Evolutionary conservation across 2,113 vertebrate genomes (phyloP).

Genomic region (Tragelaphus imberbis): DNA sequence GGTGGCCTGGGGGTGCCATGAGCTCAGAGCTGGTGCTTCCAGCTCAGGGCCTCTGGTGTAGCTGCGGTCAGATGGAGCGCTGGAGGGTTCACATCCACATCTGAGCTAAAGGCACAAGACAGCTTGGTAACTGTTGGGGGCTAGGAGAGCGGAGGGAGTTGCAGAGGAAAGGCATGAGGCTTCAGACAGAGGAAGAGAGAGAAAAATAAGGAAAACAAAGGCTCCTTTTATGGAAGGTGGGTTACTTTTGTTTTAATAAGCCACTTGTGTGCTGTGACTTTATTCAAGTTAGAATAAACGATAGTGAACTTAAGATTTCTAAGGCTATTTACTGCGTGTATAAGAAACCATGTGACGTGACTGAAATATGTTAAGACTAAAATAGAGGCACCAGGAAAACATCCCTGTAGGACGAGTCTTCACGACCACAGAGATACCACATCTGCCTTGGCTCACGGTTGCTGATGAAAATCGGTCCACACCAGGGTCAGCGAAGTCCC

Average conservation of each 20-base stretch:
- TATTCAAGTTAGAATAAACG: neutral
- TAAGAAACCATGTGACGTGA: neutral
- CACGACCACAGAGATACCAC: fast-evolving
- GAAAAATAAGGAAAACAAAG: slow-evolving; percentile 26
- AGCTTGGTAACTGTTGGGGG: neutral
- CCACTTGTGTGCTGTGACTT: neutral
- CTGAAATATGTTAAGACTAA: neutral
- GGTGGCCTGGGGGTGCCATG: fast-evolving
- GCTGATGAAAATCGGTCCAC: neutral
- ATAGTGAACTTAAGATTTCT: neutral
- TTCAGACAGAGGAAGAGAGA: neutral
- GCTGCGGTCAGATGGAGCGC: neutral
- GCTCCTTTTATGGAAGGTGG: neutral
- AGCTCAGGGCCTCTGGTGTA: neutral
- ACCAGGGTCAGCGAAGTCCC: fast-evolving
- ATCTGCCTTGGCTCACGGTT: neutral
- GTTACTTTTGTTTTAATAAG: slow-evolving; percentile 14
- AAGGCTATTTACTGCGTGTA: neutral
- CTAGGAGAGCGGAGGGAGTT: fast-evolving
- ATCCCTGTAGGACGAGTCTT: neutral
- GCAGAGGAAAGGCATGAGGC: neutral
- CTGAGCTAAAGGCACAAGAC: too few species aligned
- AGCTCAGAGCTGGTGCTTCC: neutral
- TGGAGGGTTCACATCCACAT: neutral
- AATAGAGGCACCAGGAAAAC: neutral